Evolutionary conservation across 2,888 invertebrate genomes (phyloP).

Genomic region (Mythimna ferrago): DNA sequence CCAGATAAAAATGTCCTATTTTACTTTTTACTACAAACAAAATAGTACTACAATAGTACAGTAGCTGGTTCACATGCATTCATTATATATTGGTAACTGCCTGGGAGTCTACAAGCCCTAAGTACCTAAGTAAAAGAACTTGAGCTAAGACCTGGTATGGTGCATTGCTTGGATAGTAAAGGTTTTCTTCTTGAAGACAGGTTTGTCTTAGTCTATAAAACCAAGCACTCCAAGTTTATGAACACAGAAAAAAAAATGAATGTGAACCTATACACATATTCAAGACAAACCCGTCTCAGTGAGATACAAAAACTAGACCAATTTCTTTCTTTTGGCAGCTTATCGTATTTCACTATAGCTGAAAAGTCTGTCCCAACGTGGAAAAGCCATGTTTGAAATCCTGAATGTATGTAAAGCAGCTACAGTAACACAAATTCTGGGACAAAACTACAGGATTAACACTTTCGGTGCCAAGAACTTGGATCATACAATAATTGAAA

Average conservation of each 20-base stretch:
- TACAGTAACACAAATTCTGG: conserved; percentile 12
- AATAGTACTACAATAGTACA: conserved; percentile 13
- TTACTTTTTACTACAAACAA: conserved; percentile 15
- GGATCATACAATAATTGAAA: too few species aligned
- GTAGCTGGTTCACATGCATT: conserved; percentile 28
- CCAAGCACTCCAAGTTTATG: neutral
- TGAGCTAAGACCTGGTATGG: neutral
- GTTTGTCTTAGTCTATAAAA: neutral
- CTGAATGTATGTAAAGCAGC: conserved; percentile 30
- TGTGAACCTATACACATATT: neutral
- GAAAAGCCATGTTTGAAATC: neutral
- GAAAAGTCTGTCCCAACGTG: too few species aligned
- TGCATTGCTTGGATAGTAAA: neutral
- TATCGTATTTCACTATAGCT: neutral
- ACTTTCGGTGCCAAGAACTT: too few species aligned
- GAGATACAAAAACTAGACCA: neutral
- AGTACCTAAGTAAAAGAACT: neutral
- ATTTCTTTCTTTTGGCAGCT: neutral
- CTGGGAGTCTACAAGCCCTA: neutral
- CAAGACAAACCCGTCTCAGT: neutral
- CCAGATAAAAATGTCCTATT: neutral
- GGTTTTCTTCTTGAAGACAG: neutral
- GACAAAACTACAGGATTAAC: conserved; percentile 1
- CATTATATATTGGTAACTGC: neutral
- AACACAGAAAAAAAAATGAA: neutral